These are phyloP conservation scores for Eucera pruinosa DNA, from an alignment of 2,888 invertebrate genomes.

Conservation along the genomic window DNA sequence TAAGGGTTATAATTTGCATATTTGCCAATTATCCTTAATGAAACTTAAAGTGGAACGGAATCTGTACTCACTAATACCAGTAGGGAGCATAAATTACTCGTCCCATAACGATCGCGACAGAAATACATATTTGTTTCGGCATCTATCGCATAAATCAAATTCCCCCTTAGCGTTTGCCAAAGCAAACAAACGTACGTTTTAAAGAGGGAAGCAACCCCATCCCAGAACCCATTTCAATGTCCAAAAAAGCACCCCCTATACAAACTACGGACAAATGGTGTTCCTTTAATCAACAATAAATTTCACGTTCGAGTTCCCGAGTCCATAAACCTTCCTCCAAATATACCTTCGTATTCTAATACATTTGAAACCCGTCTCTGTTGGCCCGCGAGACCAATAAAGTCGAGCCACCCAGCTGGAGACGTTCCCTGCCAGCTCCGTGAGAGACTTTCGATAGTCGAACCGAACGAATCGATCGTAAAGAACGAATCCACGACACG, in stretches of 20 bases:
- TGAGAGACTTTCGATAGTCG: neutral
- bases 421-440: slow-evolving; percentile 14
- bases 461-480: neutral
- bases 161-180: neutral
- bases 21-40: neutral
- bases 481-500: slow-evolving; percentile 4
- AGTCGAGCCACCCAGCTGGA: slow-evolving; percentile 33
- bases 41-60: neutral
- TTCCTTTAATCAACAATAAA: slow-evolving; percentile 12
- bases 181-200: slow-evolving; percentile 7
- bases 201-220: neutral
- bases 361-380: neutral
- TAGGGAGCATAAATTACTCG: neutral
- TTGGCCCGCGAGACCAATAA: slow-evolving; percentile 6
- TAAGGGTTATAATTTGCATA: no score
- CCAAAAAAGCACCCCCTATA: neutral
- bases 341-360: slow-evolving; percentile 18
- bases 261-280: neutral
- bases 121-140: slow-evolving; percentile 1
- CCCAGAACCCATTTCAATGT: neutral
- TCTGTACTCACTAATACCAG: neutral
- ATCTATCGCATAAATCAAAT: slow-evolving; percentile 10
- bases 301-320: slow-evolving; percentile 7
- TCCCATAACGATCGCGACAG: neutral
- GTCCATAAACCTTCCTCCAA: slow-evolving; percentile 22